Evolutionary conservation across 2,888 invertebrate genomes (phyloP).

Genomic region (Pycnomerus fuliginosus): DNA sequence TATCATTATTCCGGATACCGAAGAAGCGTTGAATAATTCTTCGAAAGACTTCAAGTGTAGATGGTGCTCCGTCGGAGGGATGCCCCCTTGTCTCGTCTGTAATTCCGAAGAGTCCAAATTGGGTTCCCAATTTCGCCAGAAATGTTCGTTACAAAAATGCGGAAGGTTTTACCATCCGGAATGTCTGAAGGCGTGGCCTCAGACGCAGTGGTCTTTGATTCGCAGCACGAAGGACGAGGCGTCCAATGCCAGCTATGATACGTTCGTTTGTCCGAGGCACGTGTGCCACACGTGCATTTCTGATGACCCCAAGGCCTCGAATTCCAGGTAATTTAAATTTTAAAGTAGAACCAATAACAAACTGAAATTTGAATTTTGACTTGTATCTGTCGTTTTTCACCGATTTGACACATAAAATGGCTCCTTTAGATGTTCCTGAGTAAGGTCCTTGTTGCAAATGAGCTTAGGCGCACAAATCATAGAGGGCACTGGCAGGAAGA

Average conservation of each 20-base stretch:
- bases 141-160: constrained; percentile 68
- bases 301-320: constrained; percentile 53
- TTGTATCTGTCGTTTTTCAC: no score
- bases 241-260: constrained; percentile 47
- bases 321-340: constrained; percentile 38
- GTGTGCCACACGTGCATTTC: constrained; percentile 85
- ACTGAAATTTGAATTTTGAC: no score
- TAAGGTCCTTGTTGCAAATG: no score
- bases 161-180: constrained; percentile 72
- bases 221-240: constrained; percentile 40
- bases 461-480: no score
- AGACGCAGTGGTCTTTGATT: constrained; percentile 61
- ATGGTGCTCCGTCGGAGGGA: constrained; percentile 56
- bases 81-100: constrained; percentile 61
- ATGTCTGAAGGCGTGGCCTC: constrained; percentile 79
- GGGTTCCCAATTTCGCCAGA: constrained; percentile 53
- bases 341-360: no score
- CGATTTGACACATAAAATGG: no score
- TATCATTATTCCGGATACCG: constrained; percentile 5
- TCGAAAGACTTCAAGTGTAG: constrained; percentile 58
- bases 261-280: constrained; percentile 76
- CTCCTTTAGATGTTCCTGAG: no score
- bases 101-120: constrained; percentile 47
- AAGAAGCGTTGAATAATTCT: constrained; percentile 11
- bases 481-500: no score